Base-by-base conservation (phyloP, 1,140 invertebrate genomes). In the Euglossa dilemma region DNA sequence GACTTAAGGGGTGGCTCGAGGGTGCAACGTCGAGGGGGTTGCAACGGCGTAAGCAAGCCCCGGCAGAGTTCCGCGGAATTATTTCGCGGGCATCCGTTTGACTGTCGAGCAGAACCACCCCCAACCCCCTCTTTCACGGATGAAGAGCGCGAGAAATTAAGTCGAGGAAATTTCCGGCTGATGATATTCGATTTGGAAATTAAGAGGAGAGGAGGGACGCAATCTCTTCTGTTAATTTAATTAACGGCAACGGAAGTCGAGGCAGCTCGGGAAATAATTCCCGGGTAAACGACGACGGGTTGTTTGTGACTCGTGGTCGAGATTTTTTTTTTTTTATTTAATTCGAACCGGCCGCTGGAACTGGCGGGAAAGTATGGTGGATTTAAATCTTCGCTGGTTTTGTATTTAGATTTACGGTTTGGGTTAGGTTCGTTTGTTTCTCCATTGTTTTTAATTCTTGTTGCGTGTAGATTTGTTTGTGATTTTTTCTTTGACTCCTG, bases 11-110 rank as follows among this genome's bases (percentile, higher is more conserved):
- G n/a, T 50, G 45, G 36, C 64, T 43, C 12, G 43, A 45, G 64
- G 64, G 43, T 67, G 43, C n/a, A 25, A 20, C 64, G 64, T 43
- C 64, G 64, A 67, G 64, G 23, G 64, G 64, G 64, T 67, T 36
- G 23, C 43, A 67, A 6, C 11, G 18, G 23, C 64, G 64, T 66
- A 66, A 66, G 36, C 28, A 36, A 66, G 20, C 23, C 23, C 43
- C 43, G 11, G 5, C 9, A 43, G 23, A 67, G 64, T 67, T 67
- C 8, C 43, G 43, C 43, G 43, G 64, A 67, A 67, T 67, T 67
- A 67, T 67, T 67, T 67, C 64, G 64, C 64, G 23, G 9, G 11
- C 11, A 43, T 67, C 9, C 23, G 64, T 67, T 67, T n/a, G 36
- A 43, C 64, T n/a, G 43, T 45, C 64, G 43, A 45, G 20, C 23